A percentile compares a stretch with the other conserved stretches of the same genome.
Conservation (phyloP, 2,888 invertebrate genomes). For the Homarus gammarus region DNA sequence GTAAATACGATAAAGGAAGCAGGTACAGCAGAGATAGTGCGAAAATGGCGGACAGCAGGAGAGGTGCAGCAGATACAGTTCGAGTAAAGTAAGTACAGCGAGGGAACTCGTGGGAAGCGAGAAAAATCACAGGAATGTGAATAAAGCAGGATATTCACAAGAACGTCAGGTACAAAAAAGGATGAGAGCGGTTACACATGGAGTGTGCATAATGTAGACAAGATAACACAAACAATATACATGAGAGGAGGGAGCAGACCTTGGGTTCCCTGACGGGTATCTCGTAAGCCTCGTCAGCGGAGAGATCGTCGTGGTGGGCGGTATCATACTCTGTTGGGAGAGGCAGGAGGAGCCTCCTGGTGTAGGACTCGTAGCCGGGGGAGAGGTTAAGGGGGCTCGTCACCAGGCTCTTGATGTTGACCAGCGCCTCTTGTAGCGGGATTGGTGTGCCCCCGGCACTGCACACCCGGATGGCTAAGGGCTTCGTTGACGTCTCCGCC, state of each 20-base stretch:
- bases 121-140: neutral
- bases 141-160: too few relatives aligned
- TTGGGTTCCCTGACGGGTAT: constrained; percentile 50
- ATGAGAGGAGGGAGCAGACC: constrained; percentile 17
- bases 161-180: too few relatives aligned
- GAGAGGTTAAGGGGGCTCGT: constrained; percentile 61
- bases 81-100: too few relatives aligned
- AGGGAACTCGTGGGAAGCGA: too few relatives aligned
- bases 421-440: constrained; percentile 52
- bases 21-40: too few relatives aligned
- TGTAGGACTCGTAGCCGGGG: constrained; percentile 75
- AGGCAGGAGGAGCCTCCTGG: constrained; percentile 82
- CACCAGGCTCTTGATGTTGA: constrained; percentile 47
- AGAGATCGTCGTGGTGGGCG: constrained; percentile 93
- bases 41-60: too few relatives aligned
- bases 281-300: constrained; percentile 83
- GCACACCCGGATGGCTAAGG: constrained; percentile 58
- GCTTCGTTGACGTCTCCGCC: constrained; percentile 17
- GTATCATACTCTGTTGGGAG: constrained; percentile 87
- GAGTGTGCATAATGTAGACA: too few relatives aligned
- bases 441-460: constrained; percentile 19
- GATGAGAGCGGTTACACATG: too few relatives aligned
- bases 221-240: neutral
- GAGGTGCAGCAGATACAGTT: too few relatives aligned
- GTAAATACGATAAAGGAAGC: too few relatives aligned